Evolutionary conservation across 2,797 vertebrate species (phyloP).

Genomic region (Ambastaia sidthimunki): DNA sequence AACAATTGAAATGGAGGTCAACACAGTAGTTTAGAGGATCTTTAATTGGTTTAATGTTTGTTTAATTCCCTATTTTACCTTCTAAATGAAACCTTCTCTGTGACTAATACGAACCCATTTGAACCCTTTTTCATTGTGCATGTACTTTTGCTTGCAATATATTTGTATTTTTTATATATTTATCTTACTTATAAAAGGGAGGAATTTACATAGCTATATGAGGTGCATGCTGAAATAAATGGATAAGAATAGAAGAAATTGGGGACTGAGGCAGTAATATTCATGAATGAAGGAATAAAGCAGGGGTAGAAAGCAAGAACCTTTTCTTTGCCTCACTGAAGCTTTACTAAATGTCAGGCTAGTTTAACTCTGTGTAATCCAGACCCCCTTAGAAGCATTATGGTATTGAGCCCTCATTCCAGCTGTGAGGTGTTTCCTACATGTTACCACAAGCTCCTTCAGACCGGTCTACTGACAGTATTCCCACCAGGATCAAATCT

Average conservation of each 20-base stretch:
- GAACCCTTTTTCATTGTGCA: background rate
- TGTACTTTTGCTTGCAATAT: too few relatives aligned
- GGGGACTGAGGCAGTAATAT: background rate
- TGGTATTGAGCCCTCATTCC: background rate
- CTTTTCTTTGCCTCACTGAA: background rate
- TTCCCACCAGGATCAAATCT: constrained; percentile 33
- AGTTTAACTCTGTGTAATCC: constrained; percentile 19
- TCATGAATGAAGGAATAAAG: constrained; percentile 8
- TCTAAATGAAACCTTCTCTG: background rate
- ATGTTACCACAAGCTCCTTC: constrained; percentile 3
- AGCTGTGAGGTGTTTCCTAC: background rate
- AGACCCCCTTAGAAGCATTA: background rate
- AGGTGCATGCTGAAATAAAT: too few relatives aligned
- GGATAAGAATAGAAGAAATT: background rate
- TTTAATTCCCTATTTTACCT: background rate
- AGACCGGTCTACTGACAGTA: constrained; percentile 8
- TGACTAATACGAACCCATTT: background rate
- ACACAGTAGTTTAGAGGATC: background rate
- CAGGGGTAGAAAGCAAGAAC: too few relatives aligned
- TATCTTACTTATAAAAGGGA: too few relatives aligned
- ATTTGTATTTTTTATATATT: background rate
- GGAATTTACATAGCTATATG: too few relatives aligned
- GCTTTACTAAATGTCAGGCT: background rate
- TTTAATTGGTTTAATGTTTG: background rate
- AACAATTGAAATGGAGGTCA: too few relatives aligned